Conservation (phyloP, 1,140 invertebrate genomes). For the Ceratina japonica region DNA sequence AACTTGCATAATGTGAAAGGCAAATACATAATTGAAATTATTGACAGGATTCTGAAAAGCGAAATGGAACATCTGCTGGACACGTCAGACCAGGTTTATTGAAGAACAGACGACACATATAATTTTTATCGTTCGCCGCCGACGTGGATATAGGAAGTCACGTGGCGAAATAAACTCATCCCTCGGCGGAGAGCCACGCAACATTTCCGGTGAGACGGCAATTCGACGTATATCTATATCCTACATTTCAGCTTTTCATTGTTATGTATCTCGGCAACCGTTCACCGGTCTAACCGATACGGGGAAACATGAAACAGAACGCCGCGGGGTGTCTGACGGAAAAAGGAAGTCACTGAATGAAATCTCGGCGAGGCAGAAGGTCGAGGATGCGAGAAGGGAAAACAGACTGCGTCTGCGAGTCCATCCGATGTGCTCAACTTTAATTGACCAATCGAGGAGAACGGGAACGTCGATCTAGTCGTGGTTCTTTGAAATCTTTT, state of each 20-base stretch:
- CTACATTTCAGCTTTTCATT: slow-evolving; percentile 35
- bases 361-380: slow-evolving; percentile 29
- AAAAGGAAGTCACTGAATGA: slow-evolving; percentile 47
- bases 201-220: slow-evolving; percentile 42
- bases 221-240: slow-evolving; percentile 33
- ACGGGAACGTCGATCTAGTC: too few species aligned
- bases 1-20: background rate
- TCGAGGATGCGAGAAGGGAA: slow-evolving; percentile 11
- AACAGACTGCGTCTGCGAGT: background rate
- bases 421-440: slow-evolving; percentile 1
- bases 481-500: background rate
- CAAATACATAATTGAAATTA: background rate
- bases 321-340: slow-evolving; percentile 42
- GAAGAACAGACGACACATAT: slow-evolving; percentile 33
- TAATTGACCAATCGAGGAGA: slow-evolving; percentile 30
- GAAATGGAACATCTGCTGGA: slow-evolving; percentile 4
- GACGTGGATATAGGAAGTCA: slow-evolving; percentile 8
- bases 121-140: slow-evolving; percentile 39
- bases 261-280: slow-evolving; percentile 31
- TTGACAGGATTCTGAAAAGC: slow-evolving; percentile 7
- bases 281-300: slow-evolving; percentile 30
- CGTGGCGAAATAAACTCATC: slow-evolving; percentile 42
- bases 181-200: slow-evolving; percentile 12
- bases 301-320: slow-evolving; percentile 40
- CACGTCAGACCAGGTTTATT: background rate